These are phyloP conservation scores for Chaetodon auriga DNA, from an alignment of 2,113 vertebrate species.

Conservation along the genomic window DNA sequence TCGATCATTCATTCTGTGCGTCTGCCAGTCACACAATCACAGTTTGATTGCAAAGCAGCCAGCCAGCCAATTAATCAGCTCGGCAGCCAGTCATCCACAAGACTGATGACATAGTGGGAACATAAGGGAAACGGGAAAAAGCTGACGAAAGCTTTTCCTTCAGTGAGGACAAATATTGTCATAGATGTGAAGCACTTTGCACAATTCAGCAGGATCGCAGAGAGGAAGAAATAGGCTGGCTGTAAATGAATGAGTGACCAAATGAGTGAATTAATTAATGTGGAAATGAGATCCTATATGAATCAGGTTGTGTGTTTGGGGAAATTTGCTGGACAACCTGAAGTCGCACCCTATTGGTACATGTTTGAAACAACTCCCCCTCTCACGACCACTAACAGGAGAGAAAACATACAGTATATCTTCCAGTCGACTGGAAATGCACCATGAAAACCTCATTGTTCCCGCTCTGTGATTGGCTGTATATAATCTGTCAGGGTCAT, in stretches of 20 bases:
- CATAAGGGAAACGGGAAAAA: slow-evolving; percentile 61
- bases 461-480: slow-evolving; percentile 25
- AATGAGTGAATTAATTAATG: background rate
- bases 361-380: background rate
- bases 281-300: background rate
- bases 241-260: slow-evolving; percentile 25
- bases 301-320: background rate
- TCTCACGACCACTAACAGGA: background rate
- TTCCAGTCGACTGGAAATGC: slow-evolving; percentile 6
- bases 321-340: background rate
- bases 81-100: slow-evolving; percentile 66
- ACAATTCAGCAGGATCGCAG: slow-evolving; percentile 27
- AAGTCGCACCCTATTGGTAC: background rate
- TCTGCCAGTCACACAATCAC: slow-evolving; percentile 51
- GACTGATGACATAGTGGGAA: slow-evolving; percentile 71
- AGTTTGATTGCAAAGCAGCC: slow-evolving; percentile 55
- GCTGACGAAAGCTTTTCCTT: slow-evolving; percentile 64
- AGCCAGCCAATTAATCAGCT: slow-evolving; percentile 74
- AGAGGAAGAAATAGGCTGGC: slow-evolving; percentile 12
- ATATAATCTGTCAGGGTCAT: slow-evolving; percentile 47
- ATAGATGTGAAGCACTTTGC: slow-evolving; percentile 43
- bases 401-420: slow-evolving; percentile 12
- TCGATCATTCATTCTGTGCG: slow-evolving; percentile 40
- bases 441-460: slow-evolving; percentile 34
- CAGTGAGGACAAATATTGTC: slow-evolving; percentile 53